Base-by-base conservation (phyloP, 2,888 invertebrate genomes). In the Drosophila antonietae region DNA sequence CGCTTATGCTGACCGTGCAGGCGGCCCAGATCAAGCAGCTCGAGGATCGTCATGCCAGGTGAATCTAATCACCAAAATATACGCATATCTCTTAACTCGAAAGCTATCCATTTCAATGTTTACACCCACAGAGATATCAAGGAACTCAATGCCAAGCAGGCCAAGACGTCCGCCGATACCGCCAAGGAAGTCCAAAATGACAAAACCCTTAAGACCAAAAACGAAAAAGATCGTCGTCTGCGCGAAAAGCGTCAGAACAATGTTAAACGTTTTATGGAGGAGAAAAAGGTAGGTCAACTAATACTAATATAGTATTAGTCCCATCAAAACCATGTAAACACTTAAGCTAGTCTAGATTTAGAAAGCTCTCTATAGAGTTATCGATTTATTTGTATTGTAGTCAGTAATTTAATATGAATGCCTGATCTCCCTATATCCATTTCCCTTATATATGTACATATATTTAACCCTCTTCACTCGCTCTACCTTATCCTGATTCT, bases 241-340 rank as follows among this genome's bases (percentile, higher is more conserved):
- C 94, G 97, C 35, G 98, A 99, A 93, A 98, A 99, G 93, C 98
- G 98, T 90, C 98, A 98, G 91, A 99, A 98, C 92, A 99, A 99
- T 92, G 98, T 98, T 61, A 99, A 99, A 93, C 97, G 97, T 90
- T 99, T 99, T 91, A 96, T 98, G 94, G 99, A 99, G 83, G 99
- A 99, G 93, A 95, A 98, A 67, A 97, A 96, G 94, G 95, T 95
- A 70, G 7, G 67, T 10, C 28, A 3, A 14, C 44, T 18, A 6
- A 1, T 18, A 0, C 31, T 3, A 39, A 15, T 18, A 3, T 9
- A 2, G 5, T 4, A 23, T 23, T 20, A 20, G 20, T 20, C 20
- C 15, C 18, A n/a, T 6, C 15, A 5, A 6, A 39, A 2, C 15
- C 3, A 23, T 2, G 23, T 23, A 20, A 20, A 20, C 20, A 20